phyloP scores from a whole-genome alignment of 2,113 vertebrate species.

The Chlorodrepanis virens region DNA sequence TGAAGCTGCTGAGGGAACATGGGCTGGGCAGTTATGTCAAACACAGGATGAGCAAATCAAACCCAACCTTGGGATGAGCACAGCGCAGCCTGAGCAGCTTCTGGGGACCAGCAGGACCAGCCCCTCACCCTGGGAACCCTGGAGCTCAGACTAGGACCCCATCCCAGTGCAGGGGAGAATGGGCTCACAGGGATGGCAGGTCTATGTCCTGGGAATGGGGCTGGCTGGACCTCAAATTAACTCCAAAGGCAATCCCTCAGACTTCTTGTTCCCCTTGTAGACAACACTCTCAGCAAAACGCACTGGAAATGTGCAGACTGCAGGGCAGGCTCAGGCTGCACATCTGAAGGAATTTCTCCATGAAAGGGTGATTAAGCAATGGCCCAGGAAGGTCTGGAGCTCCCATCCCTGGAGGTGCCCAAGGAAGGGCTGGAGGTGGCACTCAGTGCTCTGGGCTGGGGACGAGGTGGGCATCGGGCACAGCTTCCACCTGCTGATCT shows the following conservation, averaged over 20 bases:
- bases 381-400: neutral
- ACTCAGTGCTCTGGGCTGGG: neutral
- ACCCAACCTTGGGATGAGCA: neutral
- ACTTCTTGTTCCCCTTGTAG: neutral
- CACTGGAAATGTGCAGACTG: neutral
- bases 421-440: rapidly evolving
- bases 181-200: neutral
- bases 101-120: neutral
- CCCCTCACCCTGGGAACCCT: rapidly evolving
- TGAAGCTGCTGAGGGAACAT: rapidly evolving
- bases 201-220: neutral
- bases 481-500: neutral
- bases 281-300: neutral
- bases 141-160: neutral
- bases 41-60: neutral
- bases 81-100: neutral
- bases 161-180: neutral
- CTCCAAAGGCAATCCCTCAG: neutral
- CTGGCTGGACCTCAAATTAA: neutral
- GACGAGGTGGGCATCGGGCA: rapidly evolving
- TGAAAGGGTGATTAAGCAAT: neutral
- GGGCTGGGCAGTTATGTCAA: neutral
- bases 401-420: neutral
- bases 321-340: neutral
- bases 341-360: neutral